A percentile compares a stretch with the other conserved stretches of the same genome.
Conservation (phyloP, 2,888 invertebrate genomes). For the Serrognathus titanus region DNA sequence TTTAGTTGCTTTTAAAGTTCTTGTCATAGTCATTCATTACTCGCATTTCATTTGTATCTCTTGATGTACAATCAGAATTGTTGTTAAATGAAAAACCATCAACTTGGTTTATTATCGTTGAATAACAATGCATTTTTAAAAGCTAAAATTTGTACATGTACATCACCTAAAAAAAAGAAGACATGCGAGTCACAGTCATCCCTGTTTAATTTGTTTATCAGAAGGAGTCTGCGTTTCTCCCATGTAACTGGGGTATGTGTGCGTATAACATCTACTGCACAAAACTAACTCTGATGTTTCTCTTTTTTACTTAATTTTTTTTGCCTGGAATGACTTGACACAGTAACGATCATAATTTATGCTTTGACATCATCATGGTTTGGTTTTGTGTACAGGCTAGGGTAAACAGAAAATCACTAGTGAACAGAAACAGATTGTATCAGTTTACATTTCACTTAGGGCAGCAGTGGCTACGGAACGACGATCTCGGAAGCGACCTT, state of each 20-base stretch:
- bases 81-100: too few relatives aligned
- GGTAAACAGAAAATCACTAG: constrained; percentile 49
- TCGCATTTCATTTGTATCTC: too few relatives aligned
- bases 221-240: too few relatives aligned
- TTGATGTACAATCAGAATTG: too few relatives aligned
- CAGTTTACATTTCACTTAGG: constrained; percentile 71
- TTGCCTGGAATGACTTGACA: not conserved
- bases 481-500: constrained; percentile 54
- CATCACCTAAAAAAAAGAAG: too few relatives aligned
- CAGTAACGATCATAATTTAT: not conserved
- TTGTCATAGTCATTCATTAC: constrained; percentile 15
- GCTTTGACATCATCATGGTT: constrained; percentile 44
- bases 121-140: too few relatives aligned
- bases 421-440: constrained; percentile 57
- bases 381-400: constrained; percentile 57
- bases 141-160: too few relatives aligned
- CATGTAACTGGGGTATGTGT: too few relatives aligned
- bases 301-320: constrained; percentile 12
- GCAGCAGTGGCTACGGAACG: constrained; percentile 76
- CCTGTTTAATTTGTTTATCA: too few relatives aligned
- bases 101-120: too few relatives aligned
- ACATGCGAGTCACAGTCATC: too few relatives aligned
- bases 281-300: constrained; percentile 32
- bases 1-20: not conserved
- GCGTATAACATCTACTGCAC: constrained; percentile 19